Evolutionary conservation across 2,797 vertebrate genomes (phyloP).

Genomic region (Pogoniulus pusillus): DNA sequence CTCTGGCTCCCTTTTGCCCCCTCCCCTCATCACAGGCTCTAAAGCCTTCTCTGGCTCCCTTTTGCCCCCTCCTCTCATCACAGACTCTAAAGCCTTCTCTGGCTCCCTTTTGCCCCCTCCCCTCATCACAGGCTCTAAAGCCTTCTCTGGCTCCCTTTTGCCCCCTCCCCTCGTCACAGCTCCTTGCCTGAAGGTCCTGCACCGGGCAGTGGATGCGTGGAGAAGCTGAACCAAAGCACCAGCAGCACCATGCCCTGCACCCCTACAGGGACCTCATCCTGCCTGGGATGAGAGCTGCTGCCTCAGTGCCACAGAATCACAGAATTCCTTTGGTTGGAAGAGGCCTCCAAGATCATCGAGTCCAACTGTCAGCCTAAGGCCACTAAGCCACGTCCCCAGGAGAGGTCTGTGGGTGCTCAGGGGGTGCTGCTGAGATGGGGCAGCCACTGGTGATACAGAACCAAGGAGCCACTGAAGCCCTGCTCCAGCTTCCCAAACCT

Average conservation of each 20-base stretch:
- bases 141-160: not conserved
- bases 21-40: not conserved
- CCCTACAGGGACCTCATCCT: not conserved
- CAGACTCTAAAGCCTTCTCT: not conserved
- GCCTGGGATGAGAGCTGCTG: not conserved
- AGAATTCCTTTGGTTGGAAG: too few relatives aligned
- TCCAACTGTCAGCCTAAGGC: too few relatives aligned
- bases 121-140: not conserved
- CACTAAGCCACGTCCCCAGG: not conserved
- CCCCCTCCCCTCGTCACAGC: fast-evolving
- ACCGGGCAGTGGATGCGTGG: fast-evolving
- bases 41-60: not conserved
- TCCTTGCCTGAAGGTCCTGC: not conserved
- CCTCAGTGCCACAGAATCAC: not conserved
- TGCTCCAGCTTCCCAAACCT: not conserved
- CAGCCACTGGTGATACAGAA: not conserved
- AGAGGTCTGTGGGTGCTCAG: fast-evolving
- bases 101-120: not conserved
- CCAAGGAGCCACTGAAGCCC: not conserved
- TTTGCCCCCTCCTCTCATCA: not conserved
- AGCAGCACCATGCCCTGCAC: fast-evolving
- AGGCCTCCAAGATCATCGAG: too few relatives aligned
- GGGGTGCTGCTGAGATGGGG: fast-evolving
- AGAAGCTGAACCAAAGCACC: not conserved
- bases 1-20: not conserved